Base-by-base conservation (phyloP, 2,888 invertebrate genomes). In the Microctonus hyperodae region DNA sequence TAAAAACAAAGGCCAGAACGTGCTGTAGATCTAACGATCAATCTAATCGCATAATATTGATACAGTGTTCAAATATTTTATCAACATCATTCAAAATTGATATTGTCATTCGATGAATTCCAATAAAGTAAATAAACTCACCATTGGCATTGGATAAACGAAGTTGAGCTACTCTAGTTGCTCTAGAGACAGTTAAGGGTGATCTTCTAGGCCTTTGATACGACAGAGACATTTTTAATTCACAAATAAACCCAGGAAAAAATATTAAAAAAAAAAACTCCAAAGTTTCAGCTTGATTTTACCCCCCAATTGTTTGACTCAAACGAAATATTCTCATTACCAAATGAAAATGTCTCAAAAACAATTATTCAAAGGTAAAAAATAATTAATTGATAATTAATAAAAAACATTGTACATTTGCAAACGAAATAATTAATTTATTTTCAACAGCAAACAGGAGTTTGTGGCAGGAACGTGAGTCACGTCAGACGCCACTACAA, bases 101-200 rank as follows among this genome's bases (percentile, higher is more conserved):
- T 16, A 16, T 1, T 16, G 28, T 44, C 6, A 2, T 2, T 25
- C 13, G 51, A 51, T 51, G 23, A 25, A 22, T 51, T 10, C 25
- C 4, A 51, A 23, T 7, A 23, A 23, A 10, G 44, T 16, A 16
- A 44, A 16, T 6, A 48, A 51, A 81, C 83, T 83, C 79, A 83
- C 83, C 78, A 67, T 72, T 72, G 64, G 69, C 74, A 73, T 79
- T 78, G 65, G 77, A 75, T 33, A 83, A 80, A 23, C 83, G 75
- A 13, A 80, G 72, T 31, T 79, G 76, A 59, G 83, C 83, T 61
- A 82, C 79, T 72, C 81, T 81, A 59, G 81, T 82, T 48, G 83
- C 83, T 62, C 80, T 76, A 71, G 77, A 72, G 61, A 83, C 74
- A 62, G 83, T 83, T 62, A 83, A 74, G 60, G 81, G 81, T n/a